Evolutionary conservation across 2,888 invertebrate species (phyloP), one percentile per base, ranked within the genome.

Genomic region (Heliconius ismenius): DNA sequence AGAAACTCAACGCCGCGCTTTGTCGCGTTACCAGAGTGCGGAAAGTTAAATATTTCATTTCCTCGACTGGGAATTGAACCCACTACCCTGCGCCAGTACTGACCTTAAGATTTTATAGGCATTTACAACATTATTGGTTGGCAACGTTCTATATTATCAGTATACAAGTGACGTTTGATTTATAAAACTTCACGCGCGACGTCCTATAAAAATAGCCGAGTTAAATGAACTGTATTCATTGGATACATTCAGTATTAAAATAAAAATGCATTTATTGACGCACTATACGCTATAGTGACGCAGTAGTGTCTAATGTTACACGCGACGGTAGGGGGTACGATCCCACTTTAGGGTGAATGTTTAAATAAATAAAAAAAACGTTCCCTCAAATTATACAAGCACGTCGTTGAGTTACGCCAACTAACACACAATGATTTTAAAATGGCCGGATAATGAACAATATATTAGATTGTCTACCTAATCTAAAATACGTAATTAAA

Each of bases 181-280:
- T 62, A 43, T 24, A 39, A 73, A 73, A 73, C 36, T 60, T 36
- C 24, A 72, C 60, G 36, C 24, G 36, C 72, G 72, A 60, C 72
- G n/a, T 64, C n/a, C 24, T 65, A 26, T 67, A 60, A 67, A 58
- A 67, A 13, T 24, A 36, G 67, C 39, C 6, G 58, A 75, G 75
- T 75, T 60, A 58, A 67, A 68, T 60, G 67, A 74, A 74, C 74
- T 74, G 67, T 60, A 39, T 39, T 18, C 67, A 67, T 36, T 58
- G 43, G 64, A 67, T 21, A 15, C 15, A 11, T 54, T 54, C 21
- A 7, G 54, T 58, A 58, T 58, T 58, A n/a, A 58, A n/a, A 58
- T 58, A 58, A 58, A 58, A 39, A 67, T 43, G 67, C 67, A 67
- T 24, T 26, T 24, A 15, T 43, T 24, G 67, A 67, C 58, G 43